Evolutionary conservation across 2,113 vertebrate species (phyloP).

Genomic region (Marmota flaviventris): DNA sequence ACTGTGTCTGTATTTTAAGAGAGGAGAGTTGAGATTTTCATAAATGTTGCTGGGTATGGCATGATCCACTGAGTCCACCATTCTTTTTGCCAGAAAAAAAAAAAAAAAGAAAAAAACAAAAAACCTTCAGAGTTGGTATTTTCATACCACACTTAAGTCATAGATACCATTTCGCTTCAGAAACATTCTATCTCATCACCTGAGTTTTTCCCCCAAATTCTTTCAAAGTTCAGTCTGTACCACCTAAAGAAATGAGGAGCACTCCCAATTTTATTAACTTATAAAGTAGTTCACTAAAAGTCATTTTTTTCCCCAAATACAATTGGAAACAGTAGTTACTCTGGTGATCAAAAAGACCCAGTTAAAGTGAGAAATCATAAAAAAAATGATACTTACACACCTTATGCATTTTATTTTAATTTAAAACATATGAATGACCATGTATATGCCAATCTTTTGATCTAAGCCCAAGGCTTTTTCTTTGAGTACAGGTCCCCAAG

Average conservation of each 20-base stretch:
- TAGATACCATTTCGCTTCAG: neutral
- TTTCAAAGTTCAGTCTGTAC: neutral
- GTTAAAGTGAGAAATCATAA: conserved; percentile 51
- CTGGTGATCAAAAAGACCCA: conserved; percentile 15
- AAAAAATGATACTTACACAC: conserved; percentile 53
- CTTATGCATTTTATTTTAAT: conserved; percentile 54
- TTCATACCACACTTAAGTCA: neutral
- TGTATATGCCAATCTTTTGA: conserved; percentile 48
- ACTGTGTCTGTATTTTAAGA: neutral
- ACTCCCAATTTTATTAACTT: conserved; percentile 19
- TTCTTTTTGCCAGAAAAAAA: neutral
- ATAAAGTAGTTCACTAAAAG: conserved; percentile 14
- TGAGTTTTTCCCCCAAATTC: neutral
- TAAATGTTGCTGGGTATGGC: neutral
- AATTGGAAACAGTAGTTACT: conserved; percentile 23
- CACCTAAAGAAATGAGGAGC: neutral
- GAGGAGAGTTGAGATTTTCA: neutral
- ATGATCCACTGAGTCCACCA: neutral
- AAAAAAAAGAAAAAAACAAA: neutral
- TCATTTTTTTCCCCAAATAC: conserved; percentile 21
- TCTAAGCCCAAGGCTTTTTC: conserved; percentile 2
- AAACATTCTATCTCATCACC: neutral
- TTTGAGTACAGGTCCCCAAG: neutral
- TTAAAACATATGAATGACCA: conserved; percentile 35
- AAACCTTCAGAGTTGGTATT: neutral